Conservation (phyloP, 1,140 invertebrate genomes). For the Triops longicaudatus region DNA sequence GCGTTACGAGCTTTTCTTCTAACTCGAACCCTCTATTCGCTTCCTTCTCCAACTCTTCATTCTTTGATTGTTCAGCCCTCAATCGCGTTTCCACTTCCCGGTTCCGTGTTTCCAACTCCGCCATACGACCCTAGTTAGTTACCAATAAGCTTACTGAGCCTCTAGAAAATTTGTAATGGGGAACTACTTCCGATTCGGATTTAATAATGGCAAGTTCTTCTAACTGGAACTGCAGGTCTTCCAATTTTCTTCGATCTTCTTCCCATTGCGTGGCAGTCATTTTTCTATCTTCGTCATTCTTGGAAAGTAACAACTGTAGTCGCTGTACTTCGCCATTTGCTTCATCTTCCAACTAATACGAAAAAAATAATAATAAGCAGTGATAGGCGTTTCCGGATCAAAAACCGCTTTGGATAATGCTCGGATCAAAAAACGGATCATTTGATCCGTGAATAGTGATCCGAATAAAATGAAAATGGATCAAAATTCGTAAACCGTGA, state of each 20-base stretch:
- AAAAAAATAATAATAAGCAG: slow-evolving; percentile 18
- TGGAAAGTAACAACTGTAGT: slow-evolving; percentile 40
- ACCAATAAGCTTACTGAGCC: neutral
- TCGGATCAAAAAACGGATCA: too few species aligned
- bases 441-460: too few species aligned
- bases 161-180: neutral
- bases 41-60: slow-evolving; percentile 44
- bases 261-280: slow-evolving; percentile 60
- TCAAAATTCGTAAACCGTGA: too few species aligned
- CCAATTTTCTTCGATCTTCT: slow-evolving; percentile 75
- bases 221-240: slow-evolving; percentile 83
- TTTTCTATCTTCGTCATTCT: slow-evolving; percentile 56
- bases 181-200: slow-evolving; percentile 66
- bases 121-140: slow-evolving; percentile 28
- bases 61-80: slow-evolving; percentile 41
- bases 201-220: slow-evolving; percentile 78
- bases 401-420: too few species aligned
- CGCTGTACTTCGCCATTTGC: slow-evolving; percentile 44
- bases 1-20: slow-evolving; percentile 38
- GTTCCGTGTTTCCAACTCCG: slow-evolving; percentile 31
- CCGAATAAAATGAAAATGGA: too few species aligned
- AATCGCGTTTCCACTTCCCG: slow-evolving; percentile 46
- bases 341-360: slow-evolving; percentile 39
- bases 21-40: slow-evolving; percentile 47
- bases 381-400: too few species aligned